Base-by-base conservation (phyloP, 2,888 invertebrate genomes). In the Yponomeuta cagnagella region DNA sequence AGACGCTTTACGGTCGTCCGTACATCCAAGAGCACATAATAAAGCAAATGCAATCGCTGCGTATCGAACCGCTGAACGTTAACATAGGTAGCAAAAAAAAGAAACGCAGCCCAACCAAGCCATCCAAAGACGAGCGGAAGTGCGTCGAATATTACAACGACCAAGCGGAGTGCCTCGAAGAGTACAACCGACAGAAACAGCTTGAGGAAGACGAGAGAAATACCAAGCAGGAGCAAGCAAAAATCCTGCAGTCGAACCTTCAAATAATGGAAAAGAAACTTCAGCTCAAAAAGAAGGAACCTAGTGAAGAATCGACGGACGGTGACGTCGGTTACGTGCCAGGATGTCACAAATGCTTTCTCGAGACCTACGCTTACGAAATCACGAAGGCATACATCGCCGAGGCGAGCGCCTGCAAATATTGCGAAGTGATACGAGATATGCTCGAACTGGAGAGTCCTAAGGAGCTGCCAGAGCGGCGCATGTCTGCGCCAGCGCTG, bases 141-240 rank as follows among this genome's bases (percentile, higher is more conserved):
- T 89, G 88, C 75, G 88, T 93, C 48, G 94, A 94, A 80, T 94
- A 94, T 75, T 94, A 94, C 81, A 94, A 94, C 81, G 95, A 94
- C 74, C 93, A 94, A 81, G 93, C 93, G 70, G 94, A 94, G 75
- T 94, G 94, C 75, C 82, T 94, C 69, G 93, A 94, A 78, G 93
- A 93, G 75, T 85, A 81, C 72, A 90, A 90, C 74, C 79, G 86
- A 48, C 81, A 84, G 73, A 87, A 82, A 73, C 89, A 84, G 72
- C 74, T 87, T 2, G 88, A 88, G 75, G 87, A 91, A 76, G 86
- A 93, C 74, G 83, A 85, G 12, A 80, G 79, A 23, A 88, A 86
- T 73, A 79, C 86, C 63, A 89, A 89, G 75, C 82, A 87, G 65
- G 87, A 87, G 71, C 82, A 89, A 64, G 88, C 88, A 74, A 89